Percentiles rank a stretch among this genome's conserved stretches.
Conservation (phyloP, 2,888 invertebrate species). For the Meta bourneti region DNA sequence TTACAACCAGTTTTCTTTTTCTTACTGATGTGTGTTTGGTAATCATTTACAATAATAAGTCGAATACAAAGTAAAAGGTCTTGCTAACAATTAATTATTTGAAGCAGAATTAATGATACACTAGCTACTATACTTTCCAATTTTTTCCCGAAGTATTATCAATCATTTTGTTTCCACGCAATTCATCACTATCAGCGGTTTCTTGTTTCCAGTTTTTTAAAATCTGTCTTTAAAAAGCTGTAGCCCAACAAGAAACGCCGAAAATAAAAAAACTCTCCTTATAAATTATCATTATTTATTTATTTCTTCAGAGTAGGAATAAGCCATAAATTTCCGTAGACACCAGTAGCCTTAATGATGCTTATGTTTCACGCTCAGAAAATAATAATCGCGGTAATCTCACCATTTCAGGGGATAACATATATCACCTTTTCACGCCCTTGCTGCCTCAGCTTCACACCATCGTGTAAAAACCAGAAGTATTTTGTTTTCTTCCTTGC, state of each 20-base stretch:
- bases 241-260: not conserved
- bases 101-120: not conserved
- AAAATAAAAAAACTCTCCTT: not conserved
- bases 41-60: not conserved
- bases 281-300: slow-evolving; percentile 29
- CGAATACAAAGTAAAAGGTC: not conserved
- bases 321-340: slow-evolving; percentile 37
- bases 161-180: not conserved
- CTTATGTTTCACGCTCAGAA: slow-evolving; percentile 47
- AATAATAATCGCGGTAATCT: slow-evolving; percentile 53
- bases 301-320: slow-evolving; percentile 18
- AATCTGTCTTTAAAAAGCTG: not conserved
- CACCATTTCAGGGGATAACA: slow-evolving; percentile 33
- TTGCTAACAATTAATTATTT: not conserved
- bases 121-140: not conserved
- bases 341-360: slow-evolving; percentile 42
- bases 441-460: not conserved
- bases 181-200: not conserved
- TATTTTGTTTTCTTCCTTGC: slow-evolving; percentile 15
- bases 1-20: no score
- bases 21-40: not conserved
- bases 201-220: not conserved
- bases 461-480: slow-evolving; percentile 12
- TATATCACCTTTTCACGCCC: slow-evolving; percentile 41
- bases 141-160: not conserved